Evolutionary conservation across 2,113 vertebrate genomes (phyloP).

Genomic region (Larimichthys crocea): DNA sequence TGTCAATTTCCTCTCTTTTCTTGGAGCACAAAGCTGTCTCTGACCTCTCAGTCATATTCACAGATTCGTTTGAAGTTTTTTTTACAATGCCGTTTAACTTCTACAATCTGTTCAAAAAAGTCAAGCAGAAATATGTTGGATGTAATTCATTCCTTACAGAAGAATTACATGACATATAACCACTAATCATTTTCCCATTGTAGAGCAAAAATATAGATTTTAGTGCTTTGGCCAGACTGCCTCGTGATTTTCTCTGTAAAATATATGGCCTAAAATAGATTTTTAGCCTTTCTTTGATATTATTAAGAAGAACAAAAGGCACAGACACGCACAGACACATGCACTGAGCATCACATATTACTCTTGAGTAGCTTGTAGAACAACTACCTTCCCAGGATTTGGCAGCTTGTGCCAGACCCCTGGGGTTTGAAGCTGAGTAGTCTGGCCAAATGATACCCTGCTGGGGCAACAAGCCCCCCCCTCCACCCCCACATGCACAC

Average conservation of each 20-base stretch:
- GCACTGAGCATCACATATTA: slow-evolving; percentile 16
- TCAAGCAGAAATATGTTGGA: slow-evolving; percentile 24
- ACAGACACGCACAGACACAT: slow-evolving; percentile 26
- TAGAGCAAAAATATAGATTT: slow-evolving; percentile 2
- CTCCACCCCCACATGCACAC: background rate
- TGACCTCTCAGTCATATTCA: slow-evolving; percentile 27
- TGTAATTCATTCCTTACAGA: slow-evolving; percentile 21
- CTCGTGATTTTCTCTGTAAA: slow-evolving; percentile 12
- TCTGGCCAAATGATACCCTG: slow-evolving; percentile 67
- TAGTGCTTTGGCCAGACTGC: background rate
- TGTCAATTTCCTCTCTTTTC: slow-evolving; percentile 30
- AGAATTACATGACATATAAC: slow-evolving; percentile 32
- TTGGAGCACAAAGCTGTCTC: slow-evolving; percentile 10
- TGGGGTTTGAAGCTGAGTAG: slow-evolving; percentile 56
- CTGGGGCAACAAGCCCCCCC: slow-evolving; percentile 48
- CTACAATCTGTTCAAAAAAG: slow-evolving; percentile 23
- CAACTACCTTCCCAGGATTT: slow-evolving; percentile 55
- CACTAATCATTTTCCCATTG: slow-evolving; percentile 21
- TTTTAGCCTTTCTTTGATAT: slow-evolving; percentile 44
- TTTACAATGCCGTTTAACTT: slow-evolving; percentile 23
- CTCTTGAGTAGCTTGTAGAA: slow-evolving; percentile 42
- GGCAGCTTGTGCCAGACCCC: slow-evolving; percentile 54
- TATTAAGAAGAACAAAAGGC: slow-evolving; percentile 33
- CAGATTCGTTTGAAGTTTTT: slow-evolving; percentile 18
- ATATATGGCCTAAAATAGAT: slow-evolving; percentile 1